Evolutionary conservation across 2,797 vertebrate species (phyloP), one percentile per base, ranked within the genome.

Genomic region (Meda fulgida): DNA sequence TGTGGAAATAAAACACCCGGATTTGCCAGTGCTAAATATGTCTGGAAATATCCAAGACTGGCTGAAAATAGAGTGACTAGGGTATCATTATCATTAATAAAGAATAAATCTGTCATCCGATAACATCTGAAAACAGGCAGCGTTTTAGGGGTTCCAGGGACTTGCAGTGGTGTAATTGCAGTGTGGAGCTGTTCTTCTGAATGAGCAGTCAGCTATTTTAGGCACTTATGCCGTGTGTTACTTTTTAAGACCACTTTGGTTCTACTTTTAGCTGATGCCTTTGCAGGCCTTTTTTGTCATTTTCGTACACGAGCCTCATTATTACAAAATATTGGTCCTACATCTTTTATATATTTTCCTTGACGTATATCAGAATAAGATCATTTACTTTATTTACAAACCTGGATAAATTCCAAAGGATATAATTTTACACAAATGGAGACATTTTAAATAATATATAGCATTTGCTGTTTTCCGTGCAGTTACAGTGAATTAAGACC

Each of bases 11-110:
- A 93, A 91, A 92, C 86, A 85, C 85, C 91, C 92, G 90, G 89
- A 92, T 94, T 91, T 93, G 94, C 90, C 92, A 93, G 92, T 58
- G 94, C 93, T 95, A 95, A 95, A 96, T 95, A 94, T 95, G 93
- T 92, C 92, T 92, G 89, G 92, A 92, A 93, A 92, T 92, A 93
- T 93, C 94, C 93, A 85, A 92, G 43, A 34, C 86, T 88, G 90
- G 91, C 93, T 93, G 91, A 94, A 95, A 95, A 96, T 95, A 95
- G 93, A 92, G 89, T 72, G 66, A 72, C 86, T 91, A 93, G 93
- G 93, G 93, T 94, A 94, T 94, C 92, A 95, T 95, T 95, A 95
- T 92, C 94, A 95, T 95, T 95, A 95, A 95, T 93, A 91, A 90
- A 90, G 93, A 92, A 92, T 94, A 93, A 89, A 94, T 94, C 94